Conservation (phyloP, 2,797 vertebrate genomes). For the Onychomys arenicola region DNA sequence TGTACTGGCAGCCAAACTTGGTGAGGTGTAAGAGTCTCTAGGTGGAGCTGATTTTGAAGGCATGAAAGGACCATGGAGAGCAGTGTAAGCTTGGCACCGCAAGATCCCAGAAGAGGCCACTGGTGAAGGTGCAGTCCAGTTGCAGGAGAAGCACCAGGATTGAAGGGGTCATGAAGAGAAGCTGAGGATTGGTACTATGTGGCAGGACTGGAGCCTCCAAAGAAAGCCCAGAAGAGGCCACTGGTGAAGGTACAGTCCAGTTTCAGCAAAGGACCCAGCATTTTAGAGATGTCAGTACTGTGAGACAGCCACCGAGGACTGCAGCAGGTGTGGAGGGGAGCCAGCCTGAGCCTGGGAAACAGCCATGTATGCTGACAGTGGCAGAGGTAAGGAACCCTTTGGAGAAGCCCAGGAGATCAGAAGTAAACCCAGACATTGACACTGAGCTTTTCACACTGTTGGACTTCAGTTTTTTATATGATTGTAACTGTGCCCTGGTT, state of each 20-base stretch:
- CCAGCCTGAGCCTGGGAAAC: not conserved
- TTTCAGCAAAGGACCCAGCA: not conserved
- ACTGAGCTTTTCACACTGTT: not conserved
- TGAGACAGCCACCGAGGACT: not conserved
- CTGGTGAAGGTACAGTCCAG: not conserved
- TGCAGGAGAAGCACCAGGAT: not conserved
- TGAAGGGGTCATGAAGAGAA: not conserved
- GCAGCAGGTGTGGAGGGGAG: not conserved
- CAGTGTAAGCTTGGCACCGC: not conserved
- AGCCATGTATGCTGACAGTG: not conserved
- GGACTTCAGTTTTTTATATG: not conserved
- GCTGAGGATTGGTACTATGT: not conserved
- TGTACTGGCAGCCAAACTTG: not conserved
- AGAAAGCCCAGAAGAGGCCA: not conserved
- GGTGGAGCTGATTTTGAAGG: not conserved
- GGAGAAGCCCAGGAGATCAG: too few species aligned
- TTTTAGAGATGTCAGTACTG: not conserved
- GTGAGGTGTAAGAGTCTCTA: not conserved
- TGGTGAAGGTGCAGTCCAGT: not conserved
- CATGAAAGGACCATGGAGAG: not conserved
- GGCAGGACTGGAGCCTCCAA: not conserved
- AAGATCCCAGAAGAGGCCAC: not conserved
- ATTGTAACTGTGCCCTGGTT: not conserved
- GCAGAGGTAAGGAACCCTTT: not conserved
- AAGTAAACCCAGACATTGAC: not conserved